Percentiles rank a stretch among this genome's conserved stretches.
Evolutionary conservation across 2,113 vertebrate genomes (phyloP).

Genomic region (Cromileptes altivelis): DNA sequence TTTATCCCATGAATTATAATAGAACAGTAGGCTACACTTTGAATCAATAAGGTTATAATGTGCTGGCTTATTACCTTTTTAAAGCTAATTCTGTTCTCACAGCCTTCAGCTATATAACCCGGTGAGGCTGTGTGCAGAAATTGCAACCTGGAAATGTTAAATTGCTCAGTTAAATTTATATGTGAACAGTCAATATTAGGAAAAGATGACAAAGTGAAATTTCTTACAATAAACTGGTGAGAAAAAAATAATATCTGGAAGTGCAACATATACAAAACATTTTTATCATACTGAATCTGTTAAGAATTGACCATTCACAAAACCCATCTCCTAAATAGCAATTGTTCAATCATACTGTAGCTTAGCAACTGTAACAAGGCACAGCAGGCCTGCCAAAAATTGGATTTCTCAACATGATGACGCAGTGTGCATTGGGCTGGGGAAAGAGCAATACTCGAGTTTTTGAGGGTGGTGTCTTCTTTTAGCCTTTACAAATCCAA

Average conservation of each 20-base stretch:
- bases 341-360: background rate
- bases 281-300: background rate
- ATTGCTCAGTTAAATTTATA: background rate
- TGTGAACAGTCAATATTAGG: background rate
- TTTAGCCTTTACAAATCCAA: background rate
- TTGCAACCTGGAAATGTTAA: background rate
- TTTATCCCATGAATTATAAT: conserved; percentile 14
- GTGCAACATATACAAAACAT: background rate
- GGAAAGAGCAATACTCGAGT: background rate
- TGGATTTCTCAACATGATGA: background rate
- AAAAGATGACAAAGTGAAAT: background rate
- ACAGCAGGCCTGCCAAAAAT: background rate
- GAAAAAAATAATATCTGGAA: background rate
- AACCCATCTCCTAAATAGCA: background rate
- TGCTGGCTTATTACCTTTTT: background rate
- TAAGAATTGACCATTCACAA: no score
- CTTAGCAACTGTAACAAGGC: background rate
- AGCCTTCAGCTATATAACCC: background rate
- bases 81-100: conserved; percentile 15
- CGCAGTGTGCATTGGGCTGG: background rate
- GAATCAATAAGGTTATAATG: conserved; percentile 30
- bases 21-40: background rate
- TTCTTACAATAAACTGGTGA: background rate
- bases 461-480: background rate
- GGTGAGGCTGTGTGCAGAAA: background rate